Conservation (phyloP, 1,140 invertebrate species). For the Sycobia sp. region DNA sequence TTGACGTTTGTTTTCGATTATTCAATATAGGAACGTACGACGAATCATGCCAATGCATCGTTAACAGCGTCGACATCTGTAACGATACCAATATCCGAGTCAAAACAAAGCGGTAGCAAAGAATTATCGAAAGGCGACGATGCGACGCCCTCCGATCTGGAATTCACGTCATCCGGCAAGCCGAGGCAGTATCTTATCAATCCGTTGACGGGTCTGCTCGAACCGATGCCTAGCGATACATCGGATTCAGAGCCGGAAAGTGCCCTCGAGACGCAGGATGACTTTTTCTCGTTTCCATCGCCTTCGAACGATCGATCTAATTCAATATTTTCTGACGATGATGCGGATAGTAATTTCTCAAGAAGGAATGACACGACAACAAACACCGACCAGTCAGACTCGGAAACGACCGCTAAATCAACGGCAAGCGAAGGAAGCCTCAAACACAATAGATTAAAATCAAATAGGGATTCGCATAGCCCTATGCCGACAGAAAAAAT, state of each 20-base stretch:
- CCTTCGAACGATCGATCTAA: constrained; percentile 65
- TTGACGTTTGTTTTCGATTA: no score
- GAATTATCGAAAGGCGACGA: constrained; percentile 39
- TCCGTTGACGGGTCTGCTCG: constrained; percentile 83
- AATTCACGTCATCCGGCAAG: constrained; percentile 63
- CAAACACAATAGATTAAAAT: constrained; percentile 58
- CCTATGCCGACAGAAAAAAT: constrained; percentile 75
- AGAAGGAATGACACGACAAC: constrained; percentile 61
- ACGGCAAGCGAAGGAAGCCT: constrained; percentile 62
- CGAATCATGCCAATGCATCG: constrained; percentile 7
- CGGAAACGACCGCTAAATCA: constrained; percentile 66
- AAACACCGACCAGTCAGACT: constrained; percentile 69
- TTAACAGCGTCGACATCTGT: background rate
- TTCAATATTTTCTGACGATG: constrained; percentile 68
- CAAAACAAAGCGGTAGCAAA: constrained; percentile 37
- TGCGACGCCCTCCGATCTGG: constrained; percentile 47
- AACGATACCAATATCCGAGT: constrained; percentile 22
- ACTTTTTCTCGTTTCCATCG: constrained; percentile 65
- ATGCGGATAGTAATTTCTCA: constrained; percentile 63
- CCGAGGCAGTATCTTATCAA: constrained; percentile 82
- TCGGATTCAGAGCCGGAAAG: constrained; percentile 60
- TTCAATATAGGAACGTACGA: background rate
- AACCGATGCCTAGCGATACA: constrained; percentile 76
- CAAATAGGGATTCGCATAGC: constrained; percentile 51
- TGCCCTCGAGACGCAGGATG: constrained; percentile 61